Evolutionary conservation across 2,797 vertebrate genomes (phyloP), one percentile per base, ranked within the genome.

Genomic region (Halcyon smyrnensis): DNA sequence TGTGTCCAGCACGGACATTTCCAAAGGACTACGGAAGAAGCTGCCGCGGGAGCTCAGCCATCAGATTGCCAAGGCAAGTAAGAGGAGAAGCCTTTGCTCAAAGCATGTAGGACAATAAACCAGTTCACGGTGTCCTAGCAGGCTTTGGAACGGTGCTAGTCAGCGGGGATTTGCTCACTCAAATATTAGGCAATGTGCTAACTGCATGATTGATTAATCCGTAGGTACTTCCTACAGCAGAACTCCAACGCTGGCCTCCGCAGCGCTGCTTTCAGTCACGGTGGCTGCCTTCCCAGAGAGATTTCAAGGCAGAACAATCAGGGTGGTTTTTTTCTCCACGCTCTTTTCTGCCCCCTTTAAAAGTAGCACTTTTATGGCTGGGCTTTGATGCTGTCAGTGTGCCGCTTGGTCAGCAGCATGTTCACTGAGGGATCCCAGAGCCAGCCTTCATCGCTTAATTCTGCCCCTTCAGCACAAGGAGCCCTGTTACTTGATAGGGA

Each of bases 301-400:
- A 62, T 75, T 92, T 68, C 76, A 80, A 50, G 36, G 24, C 53
- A 60, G 24, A 89, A 62, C 56, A 80, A 19, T 12, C 0, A 0
- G 50, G 37, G 9, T 50, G 65, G 3, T 37, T 2, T 76, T 74
- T 87, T 54, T 5, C 50, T 82, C 36, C 28, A 2, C 2, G 0
- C 6, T 69, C n/a, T 78, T 87, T 85, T 65, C 53, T 90, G 82
- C 36, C 46, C 43, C 39, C 16, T 85, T 79, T 79, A 59, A 84
- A 87, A 95, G 53, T 21, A 39, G 12, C 0, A 3, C 37, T 48
- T 91, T 73, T n/a, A 11, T 20, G 48, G 17, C 41, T 64, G 39
- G 12, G 7, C 84, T 65, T 63, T 71, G 62, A 65, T 0, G 2
- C n/a, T 1, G 0, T 34, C 46, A 45, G 4, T 1, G 0, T 39